Evolutionary conservation across 2,797 vertebrate genomes (phyloP), one percentile per base, ranked within the genome.

Genomic region (Sebastes taczanowskii): DNA sequence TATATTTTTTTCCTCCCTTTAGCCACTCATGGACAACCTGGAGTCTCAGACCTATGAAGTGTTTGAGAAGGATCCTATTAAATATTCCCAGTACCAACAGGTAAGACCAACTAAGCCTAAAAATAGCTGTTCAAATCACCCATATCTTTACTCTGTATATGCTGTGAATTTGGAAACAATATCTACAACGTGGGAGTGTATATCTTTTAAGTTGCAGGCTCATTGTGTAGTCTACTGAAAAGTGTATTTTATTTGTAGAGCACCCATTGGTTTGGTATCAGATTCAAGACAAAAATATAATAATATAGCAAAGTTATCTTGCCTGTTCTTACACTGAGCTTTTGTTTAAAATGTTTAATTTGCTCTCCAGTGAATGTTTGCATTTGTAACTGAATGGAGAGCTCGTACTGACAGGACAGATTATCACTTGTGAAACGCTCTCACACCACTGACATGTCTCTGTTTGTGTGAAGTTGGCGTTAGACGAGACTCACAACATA

Each of bases 31-130:
- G 98, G 98, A 99, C 91, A 99, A 99, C 88, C 86, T 99, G 91
- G 98, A 98, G 90, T 98, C 98, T 55, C 98, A 99, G 94, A 99
- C 98, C 0, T 99, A 99, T 7, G 98, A 99, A 90, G 97, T 99
- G 3, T 99, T 99, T 81, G 98, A 99, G 91, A 99, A 98, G 85
- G 98, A 99, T 88, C 98, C 97, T 13, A 97, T 98, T 85, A 99
- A 99, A 92, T 99, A 99, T 83, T 97, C 97, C 58, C 97, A 98
- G 74, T 99, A 99, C 90, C 98, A 98, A 85, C 97, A 97, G 97
- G 97, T 98, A 88, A 93, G 85, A 27, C 20, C 11, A 18, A 22
- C 6, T 4, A 18, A 80, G 6, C 32, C 4, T 14, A 7, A 58
- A 58, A 20, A 10, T 38, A 49, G 25, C 49, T 1, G 1, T 30